Percentiles rank a stretch among this genome's conserved stretches.
phyloP scores from a whole-genome alignment of 1,140 invertebrate genomes.

The Papilio xuthus region DNA sequence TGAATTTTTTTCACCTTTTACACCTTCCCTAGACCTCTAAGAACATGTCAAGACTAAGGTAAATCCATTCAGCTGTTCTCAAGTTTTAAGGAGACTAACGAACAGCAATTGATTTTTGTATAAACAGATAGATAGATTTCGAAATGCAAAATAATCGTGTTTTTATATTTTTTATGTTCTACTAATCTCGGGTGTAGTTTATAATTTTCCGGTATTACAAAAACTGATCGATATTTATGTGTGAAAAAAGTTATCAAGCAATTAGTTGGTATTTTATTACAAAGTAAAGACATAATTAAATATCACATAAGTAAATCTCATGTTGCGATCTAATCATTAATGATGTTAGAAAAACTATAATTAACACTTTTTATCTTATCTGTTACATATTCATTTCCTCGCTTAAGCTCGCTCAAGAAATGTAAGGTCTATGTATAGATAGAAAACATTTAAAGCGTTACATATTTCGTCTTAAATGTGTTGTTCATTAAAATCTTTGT shows the following conservation, averaged over 20 bases:
- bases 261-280: neutral
- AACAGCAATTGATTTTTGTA: no score
- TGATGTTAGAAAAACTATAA: conserved; percentile 1
- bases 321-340: neutral
- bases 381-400: conserved; percentile 9
- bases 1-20: no score
- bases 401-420: neutral
- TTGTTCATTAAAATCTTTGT: conserved; percentile 20
- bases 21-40: no score
- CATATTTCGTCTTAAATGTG: neutral
- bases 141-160: neutral
- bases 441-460: neutral
- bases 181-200: neutral
- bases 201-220: neutral
- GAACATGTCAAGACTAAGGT: no score
- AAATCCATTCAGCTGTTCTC: no score
- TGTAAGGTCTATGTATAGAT: neutral
- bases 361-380: conserved; percentile 1
- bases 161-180: neutral
- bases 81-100: no score
- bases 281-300: neutral
- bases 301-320: neutral
- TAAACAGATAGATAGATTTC: no score
- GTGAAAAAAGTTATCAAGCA: neutral
- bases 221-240: neutral